Evolutionary conservation across 2,113 vertebrate species (phyloP), one percentile per base, ranked within the genome.

Genomic region (Cettia cetti): DNA sequence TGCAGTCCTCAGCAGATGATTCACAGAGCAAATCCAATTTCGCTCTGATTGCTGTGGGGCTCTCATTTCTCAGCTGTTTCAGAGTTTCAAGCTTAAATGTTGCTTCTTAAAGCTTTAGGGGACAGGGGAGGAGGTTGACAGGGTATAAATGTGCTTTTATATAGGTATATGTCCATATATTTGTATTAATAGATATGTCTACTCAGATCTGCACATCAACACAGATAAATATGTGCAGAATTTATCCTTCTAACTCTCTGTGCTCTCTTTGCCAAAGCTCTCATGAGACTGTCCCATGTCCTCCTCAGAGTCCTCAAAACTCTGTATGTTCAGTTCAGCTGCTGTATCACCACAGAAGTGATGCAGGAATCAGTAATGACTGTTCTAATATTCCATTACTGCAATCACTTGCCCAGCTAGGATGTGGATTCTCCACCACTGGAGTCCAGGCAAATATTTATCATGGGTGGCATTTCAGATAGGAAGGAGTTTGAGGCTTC

Each of bases 1-100:
- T 87, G 44, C 40, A 35, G 60, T 27, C 50, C 81, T 65, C 80
- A 83, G 65, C 49, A 84, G 65, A 50, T 93, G 75, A 91, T 65
- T 94, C 94, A 68, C 26, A 5, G 70, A 3, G 22, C n/a, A 76
- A 90, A 90, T 82, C 54, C 74, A 87, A 82, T 96, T 91, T 90
- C 63, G 11, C 49, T 85, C 8, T 44, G 61, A 52, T 78, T 52
- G 88, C 61, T 69, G 61, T 39, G 31, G n/a, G 4, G 3, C 54
- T 86, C 91, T 60, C 28, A n/a, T 90, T 94, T 76, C 75, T 56
- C 81, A 76, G 22, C 45, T n/a, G 6, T 5, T 79, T 64, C 22
- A 75, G n/a, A 16, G 47, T 27, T 91, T 44, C 52, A 45, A 56
- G 35, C 39, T 81, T 56, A 59, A 84, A 53, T 35, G 30, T 12